Conservation (phyloP, 2,888 invertebrate genomes). For the Lepidocyrtoides sp. region DNA sequence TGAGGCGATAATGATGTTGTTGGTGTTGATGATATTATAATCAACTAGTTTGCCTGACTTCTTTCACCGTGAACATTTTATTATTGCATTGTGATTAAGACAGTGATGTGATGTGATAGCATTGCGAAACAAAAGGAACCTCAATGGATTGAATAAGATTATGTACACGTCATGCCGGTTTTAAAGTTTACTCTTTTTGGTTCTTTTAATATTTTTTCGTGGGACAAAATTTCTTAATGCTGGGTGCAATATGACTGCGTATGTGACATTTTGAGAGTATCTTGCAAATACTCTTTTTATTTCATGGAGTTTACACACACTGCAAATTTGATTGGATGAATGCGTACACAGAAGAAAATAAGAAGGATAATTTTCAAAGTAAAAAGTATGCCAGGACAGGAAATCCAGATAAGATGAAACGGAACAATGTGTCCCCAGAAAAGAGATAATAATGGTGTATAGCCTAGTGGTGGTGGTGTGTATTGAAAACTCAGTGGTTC, state of each 20-base stretch:
- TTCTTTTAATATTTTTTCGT: too few species aligned
- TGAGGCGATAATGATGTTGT: conserved; percentile 65
- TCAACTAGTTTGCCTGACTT: conserved; percentile 30
- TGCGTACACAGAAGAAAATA: too few species aligned
- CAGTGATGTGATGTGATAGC: neutral
- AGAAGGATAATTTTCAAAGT: too few species aligned
- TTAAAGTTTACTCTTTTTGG: too few species aligned
- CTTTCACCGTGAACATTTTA: neutral
- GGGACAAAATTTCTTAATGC: too few species aligned
- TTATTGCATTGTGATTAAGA: neutral
- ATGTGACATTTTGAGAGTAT: too few species aligned
- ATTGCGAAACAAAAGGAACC: neutral
- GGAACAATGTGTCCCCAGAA: conserved; percentile 3
- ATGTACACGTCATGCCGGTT: too few species aligned
- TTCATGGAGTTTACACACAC: too few species aligned
- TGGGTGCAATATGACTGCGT: too few species aligned
- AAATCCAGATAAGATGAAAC: neutral
- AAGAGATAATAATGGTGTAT: neutral
- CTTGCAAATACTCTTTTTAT: too few species aligned
- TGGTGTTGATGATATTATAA: conserved; percentile 59
- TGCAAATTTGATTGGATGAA: too few species aligned
- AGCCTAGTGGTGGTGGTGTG: neutral
- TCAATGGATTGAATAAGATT: too few species aligned
- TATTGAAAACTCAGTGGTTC: conserved; percentile 18
- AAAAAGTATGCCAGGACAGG: neutral